A percentile compares a stretch with the other conserved stretches of the same genome.
phyloP scores from a whole-genome alignment of 2,888 invertebrate species.

The Archips crataeganus region DNA sequence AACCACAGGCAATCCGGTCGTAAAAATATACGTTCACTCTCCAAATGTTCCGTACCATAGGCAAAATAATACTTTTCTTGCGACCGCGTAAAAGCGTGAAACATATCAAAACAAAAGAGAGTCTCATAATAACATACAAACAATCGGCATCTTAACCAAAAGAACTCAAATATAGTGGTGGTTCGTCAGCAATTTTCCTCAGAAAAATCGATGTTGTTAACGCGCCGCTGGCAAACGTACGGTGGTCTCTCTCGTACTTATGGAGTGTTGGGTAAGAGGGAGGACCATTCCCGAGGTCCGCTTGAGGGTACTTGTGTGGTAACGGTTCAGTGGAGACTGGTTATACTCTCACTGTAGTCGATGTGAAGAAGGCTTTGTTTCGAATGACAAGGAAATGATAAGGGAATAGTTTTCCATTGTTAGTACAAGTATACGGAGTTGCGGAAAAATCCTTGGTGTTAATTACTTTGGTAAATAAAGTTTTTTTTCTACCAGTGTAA shows the following conservation, averaged over 20 bases:
- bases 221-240: slow-evolving; percentile 12
- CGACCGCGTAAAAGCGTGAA: neutral
- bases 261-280: slow-evolving; percentile 19
- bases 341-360: slow-evolving; percentile 32
- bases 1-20: no score
- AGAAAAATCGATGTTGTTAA: slow-evolving; percentile 41
- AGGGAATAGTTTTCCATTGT: slow-evolving; percentile 25
- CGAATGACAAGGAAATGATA: slow-evolving; percentile 18
- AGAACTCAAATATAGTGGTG: slow-evolving; percentile 36
- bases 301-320: slow-evolving; percentile 37
- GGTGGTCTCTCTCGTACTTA: slow-evolving; percentile 16
- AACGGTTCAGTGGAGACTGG: slow-evolving; percentile 39
- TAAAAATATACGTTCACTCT: no score
- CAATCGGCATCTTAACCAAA: slow-evolving; percentile 27
- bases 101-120: neutral
- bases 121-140: slow-evolving; percentile 23
- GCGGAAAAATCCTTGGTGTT: neutral
- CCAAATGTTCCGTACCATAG: no score
- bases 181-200: slow-evolving; percentile 33
- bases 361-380: slow-evolving; percentile 31
- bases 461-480: neutral
- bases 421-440: neutral
- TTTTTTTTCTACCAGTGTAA: no score
- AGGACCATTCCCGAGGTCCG: slow-evolving; percentile 21
- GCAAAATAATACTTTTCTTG: no score